Evolutionary conservation across 2,888 invertebrate species (phyloP).

Genomic region (Choreutis nemorana): DNA sequence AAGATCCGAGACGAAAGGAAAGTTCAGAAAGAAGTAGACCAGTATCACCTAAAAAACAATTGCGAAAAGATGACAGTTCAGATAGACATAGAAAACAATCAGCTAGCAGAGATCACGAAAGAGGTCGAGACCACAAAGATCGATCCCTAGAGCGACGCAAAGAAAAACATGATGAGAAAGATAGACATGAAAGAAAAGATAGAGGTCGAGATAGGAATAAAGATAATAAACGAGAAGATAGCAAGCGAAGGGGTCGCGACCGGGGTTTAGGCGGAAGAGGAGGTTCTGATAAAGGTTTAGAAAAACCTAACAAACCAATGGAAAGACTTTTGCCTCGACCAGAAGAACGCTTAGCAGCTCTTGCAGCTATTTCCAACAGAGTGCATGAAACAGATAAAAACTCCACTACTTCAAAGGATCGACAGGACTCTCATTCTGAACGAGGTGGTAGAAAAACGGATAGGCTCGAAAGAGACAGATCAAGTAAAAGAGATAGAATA

Average conservation of each 20-base stretch:
- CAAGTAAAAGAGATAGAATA: constrained; percentile 53
- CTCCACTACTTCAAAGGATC: constrained; percentile 51
- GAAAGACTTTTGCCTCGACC: constrained; percentile 71
- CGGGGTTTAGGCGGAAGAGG: constrained; percentile 52
- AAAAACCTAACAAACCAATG: constrained; percentile 68
- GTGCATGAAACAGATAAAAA: constrained; percentile 52
- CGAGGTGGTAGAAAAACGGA: constrained; percentile 56
- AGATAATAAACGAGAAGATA: constrained; percentile 60
- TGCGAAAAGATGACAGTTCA: constrained; percentile 41
- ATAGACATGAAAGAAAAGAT: constrained; percentile 73
- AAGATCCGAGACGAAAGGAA: constrained; percentile 50
- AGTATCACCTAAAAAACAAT: constrained; percentile 55
- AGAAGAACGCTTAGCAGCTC: constrained; percentile 69
- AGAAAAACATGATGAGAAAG: constrained; percentile 64
- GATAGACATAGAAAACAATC: constrained; percentile 52
- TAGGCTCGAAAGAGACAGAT: constrained; percentile 58
- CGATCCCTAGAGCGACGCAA: constrained; percentile 56
- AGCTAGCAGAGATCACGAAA: constrained; percentile 56
- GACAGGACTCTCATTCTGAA: constrained; percentile 53
- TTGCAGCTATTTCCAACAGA: constrained; percentile 61
- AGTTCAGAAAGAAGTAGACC: constrained; percentile 58
- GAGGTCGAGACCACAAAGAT: constrained; percentile 58
- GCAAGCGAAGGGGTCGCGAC: constrained; percentile 57
- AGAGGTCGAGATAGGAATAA: constrained; percentile 71
- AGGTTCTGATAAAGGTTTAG: constrained; percentile 60